A percentile compares a stretch with the other conserved stretches of the same genome.
phyloP scores from a whole-genome alignment of 2,113 vertebrate genomes.

The Muntiacus reevesi region DNA sequence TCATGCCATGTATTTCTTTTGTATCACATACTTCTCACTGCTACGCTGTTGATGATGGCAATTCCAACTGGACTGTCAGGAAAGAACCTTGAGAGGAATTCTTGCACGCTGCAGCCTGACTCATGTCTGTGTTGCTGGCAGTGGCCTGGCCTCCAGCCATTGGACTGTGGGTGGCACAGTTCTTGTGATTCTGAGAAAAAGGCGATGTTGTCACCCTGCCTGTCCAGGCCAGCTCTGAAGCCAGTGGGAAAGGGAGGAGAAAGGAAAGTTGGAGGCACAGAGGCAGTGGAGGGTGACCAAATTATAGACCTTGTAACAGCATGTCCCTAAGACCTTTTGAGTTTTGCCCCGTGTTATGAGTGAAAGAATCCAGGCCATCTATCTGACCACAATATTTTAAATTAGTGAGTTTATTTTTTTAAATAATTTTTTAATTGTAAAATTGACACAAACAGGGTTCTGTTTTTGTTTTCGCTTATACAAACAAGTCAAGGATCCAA shows the following conservation, averaged over 20 bases:
- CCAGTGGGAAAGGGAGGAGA: background rate
- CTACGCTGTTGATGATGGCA: background rate
- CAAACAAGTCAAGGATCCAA: background rate
- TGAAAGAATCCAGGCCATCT: background rate
- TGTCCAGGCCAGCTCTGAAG: background rate
- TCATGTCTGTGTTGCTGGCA: conserved; percentile 6
- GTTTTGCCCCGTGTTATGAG: background rate
- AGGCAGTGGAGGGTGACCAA: background rate
- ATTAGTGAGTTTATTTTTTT: background rate
- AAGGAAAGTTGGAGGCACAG: background rate
- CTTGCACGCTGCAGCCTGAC: background rate
- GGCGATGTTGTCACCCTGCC: conserved; percentile 10
- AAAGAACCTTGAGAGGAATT: conserved; percentile 26
- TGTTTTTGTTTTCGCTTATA: background rate
- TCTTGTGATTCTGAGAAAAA: conserved; percentile 58
- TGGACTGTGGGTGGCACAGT: conserved; percentile 61
- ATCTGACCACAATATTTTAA: background rate
- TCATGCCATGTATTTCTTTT: background rate
- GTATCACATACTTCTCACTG: background rate
- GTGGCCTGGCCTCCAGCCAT: conserved; percentile 52
- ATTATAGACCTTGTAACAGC: background rate
- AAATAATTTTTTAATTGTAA: background rate
- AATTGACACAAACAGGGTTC: background rate
- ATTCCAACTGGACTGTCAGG: background rate
- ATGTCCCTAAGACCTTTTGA: background rate